Evolutionary conservation across 2,113 vertebrate genomes (phyloP), one percentile per base, ranked within the genome.

Genomic region (Lethenteron reissneri): DNA sequence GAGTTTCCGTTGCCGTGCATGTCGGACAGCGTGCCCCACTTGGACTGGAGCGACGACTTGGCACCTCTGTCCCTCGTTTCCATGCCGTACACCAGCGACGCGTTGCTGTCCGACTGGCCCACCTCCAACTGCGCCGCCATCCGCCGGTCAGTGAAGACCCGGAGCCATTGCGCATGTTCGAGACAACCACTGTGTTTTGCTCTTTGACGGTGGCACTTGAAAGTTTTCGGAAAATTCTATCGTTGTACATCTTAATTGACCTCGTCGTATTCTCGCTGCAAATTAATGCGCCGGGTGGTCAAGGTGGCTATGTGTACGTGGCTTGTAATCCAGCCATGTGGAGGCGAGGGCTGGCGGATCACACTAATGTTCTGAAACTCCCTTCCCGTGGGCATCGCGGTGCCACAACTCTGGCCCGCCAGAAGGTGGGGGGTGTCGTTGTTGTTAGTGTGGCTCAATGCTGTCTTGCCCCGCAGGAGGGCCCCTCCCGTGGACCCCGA

Each of bases 31-130:
- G 73, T 99, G 74, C 90, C 90, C 1, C 88, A 95, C 77, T 75
- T 99, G 77, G 91, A 96, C 77, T 99, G 91, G 92, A 91, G 84
- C 79, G 88, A 99, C 71, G 92, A 97, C 74, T 83, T 99, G 64
- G 75, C 95, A 80, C 94, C 94, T 0, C 82, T 99, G 11, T 96
- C 91, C 0, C 85, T 99, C 25, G 85, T 95, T 75, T 92, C 92
- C 1, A 86, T 88, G 76, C 90, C 89, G 0, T 84, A 97, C 72
- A 92, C 86, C 75, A 86, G 79, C 1, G 94, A 97, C 71, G 57
- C 81, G 0, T 78, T 97, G 74, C 83, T 97, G 57, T 99, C 94
- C 0, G 92, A 99, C 74, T 99, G 94, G 94, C 78, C 88, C 0
- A 74, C 85, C 5, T 77, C 84, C 21, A 84, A 84, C 78, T 83